Evolutionary conservation across 2,797 vertebrate genomes (phyloP), one percentile per base, ranked within the genome.

Genomic region (Falco novaeseelandiae): DNA sequence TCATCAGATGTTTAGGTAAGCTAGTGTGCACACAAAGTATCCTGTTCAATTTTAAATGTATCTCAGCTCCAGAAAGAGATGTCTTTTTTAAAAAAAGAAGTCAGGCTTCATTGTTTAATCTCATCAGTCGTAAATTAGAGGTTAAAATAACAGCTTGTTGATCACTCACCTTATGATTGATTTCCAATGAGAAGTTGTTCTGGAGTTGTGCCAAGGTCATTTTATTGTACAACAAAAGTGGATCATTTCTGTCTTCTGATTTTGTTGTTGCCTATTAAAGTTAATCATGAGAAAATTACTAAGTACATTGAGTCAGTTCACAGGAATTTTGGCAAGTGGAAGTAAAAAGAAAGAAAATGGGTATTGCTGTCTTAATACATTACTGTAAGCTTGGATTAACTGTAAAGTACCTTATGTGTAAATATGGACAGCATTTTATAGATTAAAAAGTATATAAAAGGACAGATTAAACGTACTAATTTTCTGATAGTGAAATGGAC

Each of bases 171-270:
- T 96, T 96, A 0, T 96, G 92, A 58, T 98, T 79, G 23, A 99
- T 96, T 95, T 98, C 98, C 61, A 99, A 83, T 30, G 99, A 98
- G 96, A 99, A 99, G 97, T 99, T 99, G 32, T 69, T 96, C 22
- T 98, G 99, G 59, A 99, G 83, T 80, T 98, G 98, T 25, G 97
- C 97, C 85, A 99, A 82, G 17, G 99, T 98, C 99, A 99, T 99
- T 98, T 99, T 99, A 96, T 99, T 99, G 95, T 99, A 99, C 86
- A 99, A 97, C 89, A 99, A 81, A 97, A 99, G 98, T 1, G 99
- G 99, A 90, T 99, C 99, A 66, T 98, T 99, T 90, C 99, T 98
- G 93, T 99, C 99, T 97, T 99, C 99, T 71, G 98, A 96, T 92
- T 98, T 99, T 86, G 99, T 98, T 66, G 99, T 99, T 77, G 99